Base-by-base conservation (phyloP, 2,888 invertebrate species). In the Ochropacha duplaris region DNA sequence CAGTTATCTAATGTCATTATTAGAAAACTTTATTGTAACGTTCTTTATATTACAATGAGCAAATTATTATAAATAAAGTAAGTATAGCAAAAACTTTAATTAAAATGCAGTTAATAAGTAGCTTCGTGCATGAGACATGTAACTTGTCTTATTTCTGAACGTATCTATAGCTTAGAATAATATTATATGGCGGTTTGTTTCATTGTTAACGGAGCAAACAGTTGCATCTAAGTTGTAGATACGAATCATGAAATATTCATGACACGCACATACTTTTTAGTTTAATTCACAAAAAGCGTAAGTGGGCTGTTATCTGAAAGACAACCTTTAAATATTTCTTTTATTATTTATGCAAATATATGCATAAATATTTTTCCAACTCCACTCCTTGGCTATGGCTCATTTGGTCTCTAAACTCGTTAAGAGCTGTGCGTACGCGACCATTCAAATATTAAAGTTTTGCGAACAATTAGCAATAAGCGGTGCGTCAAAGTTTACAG, bases 381-480 rank as follows among this genome's bases (percentile, higher is more conserved):
- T 58, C 57, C 58, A 9, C 44, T 19, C 44, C 16, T 19, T 19
- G 19, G 9, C 14, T 55, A 68, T 60, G 57, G 62, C 57, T 64
- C 67, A 69, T 68, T 64, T 65, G 54, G 50, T 60, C 51, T 62
- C 57, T 55, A 59, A 58, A 66, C 57, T 66, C 65, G 60, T 71
- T 66, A 66, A 66, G 55, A 57, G 31, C 8, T 4, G 31, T 54
- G 44, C 44, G 51, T 54, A 44, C 24, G n/a, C 14, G 19, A 54
- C 57, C 57, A 61, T 65, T 66, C 62, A 60, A 59, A 59, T 31
- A 56, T 54, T 57, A 56, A 58, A 56, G 22, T 65, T 55, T 56
- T 51, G 39, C 52, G 58, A 78, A 87, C 86, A 89, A 90, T 89
- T 83, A 86, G 84, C 74, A 81, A 84, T 87, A 84, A 87, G 65